Conservation (phyloP, 2,888 invertebrate genomes). For the Ormyrus pomaceus region DNA sequence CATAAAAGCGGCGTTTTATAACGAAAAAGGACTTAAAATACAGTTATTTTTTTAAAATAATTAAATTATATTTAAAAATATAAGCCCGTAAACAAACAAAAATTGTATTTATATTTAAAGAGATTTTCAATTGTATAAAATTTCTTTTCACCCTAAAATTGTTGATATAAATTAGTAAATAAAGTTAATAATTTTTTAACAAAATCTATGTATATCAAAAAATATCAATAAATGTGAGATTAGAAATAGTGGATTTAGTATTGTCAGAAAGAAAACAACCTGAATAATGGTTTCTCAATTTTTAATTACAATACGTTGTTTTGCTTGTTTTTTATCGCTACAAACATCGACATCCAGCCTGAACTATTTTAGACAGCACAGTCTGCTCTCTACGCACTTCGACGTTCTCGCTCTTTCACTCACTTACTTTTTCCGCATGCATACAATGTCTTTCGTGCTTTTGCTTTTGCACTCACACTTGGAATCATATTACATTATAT, state of each 20-base stretch:
- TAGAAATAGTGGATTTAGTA: slow-evolving; percentile 19
- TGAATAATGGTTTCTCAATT: slow-evolving; percentile 72
- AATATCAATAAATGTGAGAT: background rate
- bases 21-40: no score
- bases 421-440: slow-evolving; percentile 37
- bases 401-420: slow-evolving; percentile 53
- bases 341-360: slow-evolving; percentile 75
- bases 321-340: slow-evolving; percentile 72
- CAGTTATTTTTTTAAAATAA: no score
- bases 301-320: slow-evolving; percentile 74
- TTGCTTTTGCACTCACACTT: slow-evolving; percentile 55
- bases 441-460: slow-evolving; percentile 14
- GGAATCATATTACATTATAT: slow-evolving; percentile 64
- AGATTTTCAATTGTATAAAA: no score
- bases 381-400: slow-evolving; percentile 69
- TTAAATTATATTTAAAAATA: no score
- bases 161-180: background rate
- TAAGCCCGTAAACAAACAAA: no score
- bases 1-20: no score
- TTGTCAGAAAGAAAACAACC: slow-evolving; percentile 51
- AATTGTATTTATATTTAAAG: no score
- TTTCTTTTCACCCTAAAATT: no score
- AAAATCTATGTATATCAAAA: background rate
- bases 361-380: slow-evolving; percentile 74
- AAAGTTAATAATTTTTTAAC: background rate